Evolutionary conservation across 2,888 invertebrate species (phyloP), one percentile per base, ranked within the genome.

Genomic region (Actias luna): DNA sequence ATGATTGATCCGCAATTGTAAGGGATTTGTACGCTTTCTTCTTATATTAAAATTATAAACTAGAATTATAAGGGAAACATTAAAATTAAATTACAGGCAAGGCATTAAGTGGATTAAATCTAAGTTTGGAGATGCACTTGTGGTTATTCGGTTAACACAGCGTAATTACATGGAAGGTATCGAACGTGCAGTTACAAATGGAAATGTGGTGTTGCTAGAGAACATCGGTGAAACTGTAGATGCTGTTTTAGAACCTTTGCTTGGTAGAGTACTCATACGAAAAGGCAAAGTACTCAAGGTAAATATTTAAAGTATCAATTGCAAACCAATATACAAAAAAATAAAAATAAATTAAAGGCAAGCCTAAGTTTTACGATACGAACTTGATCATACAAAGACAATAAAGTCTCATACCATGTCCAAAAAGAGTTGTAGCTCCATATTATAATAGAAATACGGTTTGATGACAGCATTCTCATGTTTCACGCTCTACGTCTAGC

Each of bases 61-160:
- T 50, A 8, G 18, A 22, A 12, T 50, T 25, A 25, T 12, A 50
- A 22, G 8, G 0, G 25, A 2, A 25, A 25, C 4, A 5, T 4
- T 5, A 25, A 50, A 25, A 25, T 50, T 12, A 3, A 63, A 1
- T 39, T n/a, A 31, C 73, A 94, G 94, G 59, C 98, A 98, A 93
- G 98, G 97, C 22, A 94, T 98, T 61, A 98, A 98, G 85, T 99
- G 99, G 99, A 98, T 99, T 67, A 98, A 98, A 88, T 95, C 94
- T n/a, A 96, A 94, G 77, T 98, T 96, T 83, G 96, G 96, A 0
- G 94, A 94, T 0, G 83, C 93, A 0, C 86, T 99, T 57, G 94
- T 95, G 60, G 94, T 97, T 4, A 93, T 98, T 14, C 94, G 98
- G 36, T 91, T 98, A 39, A 96, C 96, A 0, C 96, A 96, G 79